Percentiles rank a stretch among this genome's conserved stretches.
Conservation (phyloP, 1,140 invertebrate species). For the Drosophila bocqueti region DNA sequence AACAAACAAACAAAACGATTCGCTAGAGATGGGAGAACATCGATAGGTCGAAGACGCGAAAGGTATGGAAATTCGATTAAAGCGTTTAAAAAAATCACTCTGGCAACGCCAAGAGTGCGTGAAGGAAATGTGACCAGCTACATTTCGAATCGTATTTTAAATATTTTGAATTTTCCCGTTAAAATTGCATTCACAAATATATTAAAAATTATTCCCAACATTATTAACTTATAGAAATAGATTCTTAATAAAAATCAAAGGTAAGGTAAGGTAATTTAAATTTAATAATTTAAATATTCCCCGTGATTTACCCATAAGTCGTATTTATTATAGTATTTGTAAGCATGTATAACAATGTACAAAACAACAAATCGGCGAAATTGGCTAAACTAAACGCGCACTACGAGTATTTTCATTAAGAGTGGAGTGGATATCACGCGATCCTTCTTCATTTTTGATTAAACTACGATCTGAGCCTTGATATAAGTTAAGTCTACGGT, state of each 20-base stretch:
- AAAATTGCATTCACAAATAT: background rate
- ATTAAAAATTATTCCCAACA: background rate
- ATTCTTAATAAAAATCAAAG: background rate
- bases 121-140: background rate
- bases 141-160: too few relatives aligned
- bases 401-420: constrained; percentile 50
- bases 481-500: constrained; percentile 67
- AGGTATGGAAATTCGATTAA: too few relatives aligned
- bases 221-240: background rate
- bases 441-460: constrained; percentile 34
- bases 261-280: background rate
- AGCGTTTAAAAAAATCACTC: too few relatives aligned
- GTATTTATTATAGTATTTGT: constrained; percentile 66
- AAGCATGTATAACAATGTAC: constrained; percentile 82
- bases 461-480: constrained; percentile 68
- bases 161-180: background rate
- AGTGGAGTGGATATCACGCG: constrained; percentile 54
- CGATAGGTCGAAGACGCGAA: background rate
- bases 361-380: constrained; percentile 80
- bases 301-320: constrained; percentile 35
- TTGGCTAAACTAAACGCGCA: constrained; percentile 75
- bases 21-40: background rate
- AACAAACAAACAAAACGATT: constrained; percentile 30
- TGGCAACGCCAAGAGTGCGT: background rate
- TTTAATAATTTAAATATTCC: background rate